phyloP scores from a whole-genome alignment of 2,113 vertebrate genomes.

The Ondatra zibethicus region DNA sequence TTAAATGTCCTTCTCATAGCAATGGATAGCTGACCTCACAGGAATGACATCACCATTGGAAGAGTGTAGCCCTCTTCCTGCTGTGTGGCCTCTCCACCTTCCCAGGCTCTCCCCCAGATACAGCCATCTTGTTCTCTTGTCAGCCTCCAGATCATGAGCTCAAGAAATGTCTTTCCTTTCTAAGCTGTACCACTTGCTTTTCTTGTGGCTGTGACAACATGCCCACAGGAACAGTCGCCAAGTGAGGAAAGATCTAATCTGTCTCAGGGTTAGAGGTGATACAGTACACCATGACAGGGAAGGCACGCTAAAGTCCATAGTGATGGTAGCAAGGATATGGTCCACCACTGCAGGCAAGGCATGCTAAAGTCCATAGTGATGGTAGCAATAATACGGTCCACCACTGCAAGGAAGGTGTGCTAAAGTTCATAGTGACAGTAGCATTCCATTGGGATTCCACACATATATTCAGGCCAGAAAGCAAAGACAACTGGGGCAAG shows the following conservation, averaged over 20 bases:
- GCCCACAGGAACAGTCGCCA: background rate
- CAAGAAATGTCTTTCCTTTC: background rate
- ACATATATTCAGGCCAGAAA: background rate
- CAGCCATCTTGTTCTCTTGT: background rate
- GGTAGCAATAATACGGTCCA: no score
- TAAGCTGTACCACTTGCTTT: background rate
- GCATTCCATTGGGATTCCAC: background rate
- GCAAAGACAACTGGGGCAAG: background rate
- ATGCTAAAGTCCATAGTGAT: no score
- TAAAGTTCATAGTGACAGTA: no score
- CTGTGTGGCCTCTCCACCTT: background rate
- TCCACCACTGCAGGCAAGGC: no score
- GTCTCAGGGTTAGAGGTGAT: background rate
- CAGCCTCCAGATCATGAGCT: background rate
- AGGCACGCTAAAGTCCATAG: no score
- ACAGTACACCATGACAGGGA: no score
- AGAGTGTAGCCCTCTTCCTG: background rate
- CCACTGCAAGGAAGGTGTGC: no score
- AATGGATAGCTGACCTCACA: background rate
- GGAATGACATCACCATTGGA: no score
- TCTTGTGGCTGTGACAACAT: background rate
- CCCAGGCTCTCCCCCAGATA: background rate
- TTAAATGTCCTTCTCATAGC: background rate
- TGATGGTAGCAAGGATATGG: no score
- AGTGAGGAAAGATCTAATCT: background rate